Conservation (phyloP, 2,888 invertebrate genomes). For the Falcaria lacertinaria region DNA sequence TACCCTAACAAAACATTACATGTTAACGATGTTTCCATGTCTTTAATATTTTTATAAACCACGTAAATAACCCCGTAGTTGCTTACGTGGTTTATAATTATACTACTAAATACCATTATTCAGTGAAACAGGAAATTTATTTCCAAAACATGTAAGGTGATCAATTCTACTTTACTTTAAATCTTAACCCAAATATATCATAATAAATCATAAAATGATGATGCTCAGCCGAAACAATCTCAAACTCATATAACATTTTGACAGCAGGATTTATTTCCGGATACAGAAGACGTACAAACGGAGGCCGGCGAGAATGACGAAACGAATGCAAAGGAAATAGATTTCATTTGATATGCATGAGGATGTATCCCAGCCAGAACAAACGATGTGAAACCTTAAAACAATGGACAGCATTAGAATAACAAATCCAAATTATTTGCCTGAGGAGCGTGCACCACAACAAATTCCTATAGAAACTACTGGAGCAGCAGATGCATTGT, state of each 20-base stretch:
- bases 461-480: not conserved
- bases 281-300: not conserved
- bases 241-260: not conserved
- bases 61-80: no score
- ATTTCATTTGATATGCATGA: conserved; percentile 30
- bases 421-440: conserved; percentile 8
- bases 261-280: conserved; percentile 1
- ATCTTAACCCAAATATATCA: not conserved
- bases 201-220: not conserved
- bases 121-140: no score
- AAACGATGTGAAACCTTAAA: conserved; percentile 31
- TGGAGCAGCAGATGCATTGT: not conserved
- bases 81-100: no score
- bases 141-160: no score
- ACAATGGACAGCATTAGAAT: conserved; percentile 29
- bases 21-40: no score
- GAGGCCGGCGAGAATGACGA: conserved; percentile 8
- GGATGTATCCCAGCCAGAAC: conserved; percentile 30
- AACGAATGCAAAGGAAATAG: conserved; percentile 36
- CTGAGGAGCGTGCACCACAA: not conserved
- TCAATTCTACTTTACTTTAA: not conserved
- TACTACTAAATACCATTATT: no score
- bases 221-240: not conserved
- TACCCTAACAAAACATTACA: no score
- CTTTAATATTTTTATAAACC: no score